A percentile compares a stretch with the other conserved stretches of the same genome.
Evolutionary conservation across 2,888 invertebrate species (phyloP).

Genomic region (Tridacna crocea): DNA sequence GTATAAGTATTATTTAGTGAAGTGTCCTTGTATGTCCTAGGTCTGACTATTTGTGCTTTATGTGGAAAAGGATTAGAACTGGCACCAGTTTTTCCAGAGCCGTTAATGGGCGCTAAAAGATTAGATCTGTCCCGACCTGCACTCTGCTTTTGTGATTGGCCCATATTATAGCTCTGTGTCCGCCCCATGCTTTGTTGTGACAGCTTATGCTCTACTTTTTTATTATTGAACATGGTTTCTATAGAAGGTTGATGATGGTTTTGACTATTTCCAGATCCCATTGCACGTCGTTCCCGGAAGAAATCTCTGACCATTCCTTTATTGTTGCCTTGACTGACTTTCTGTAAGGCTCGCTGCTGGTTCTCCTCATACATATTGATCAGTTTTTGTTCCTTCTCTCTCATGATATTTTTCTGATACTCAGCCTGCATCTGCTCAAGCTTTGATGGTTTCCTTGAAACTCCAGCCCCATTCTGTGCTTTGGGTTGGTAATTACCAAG

Average conservation of each 20-base stretch:
- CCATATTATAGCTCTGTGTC: conserved; percentile 6
- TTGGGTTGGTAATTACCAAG: conserved; percentile 38
- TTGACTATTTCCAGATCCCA: conserved; percentile 50
- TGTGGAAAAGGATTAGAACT: conserved; percentile 53
- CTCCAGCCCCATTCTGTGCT: conserved; percentile 5
- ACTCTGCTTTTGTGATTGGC: conserved; percentile 45
- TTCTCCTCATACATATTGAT: conserved; percentile 73
- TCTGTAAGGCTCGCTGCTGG: conserved; percentile 66
- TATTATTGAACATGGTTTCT: conserved; percentile 69
- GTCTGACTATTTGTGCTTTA: conserved; percentile 67
- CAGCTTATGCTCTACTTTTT: conserved; percentile 36
- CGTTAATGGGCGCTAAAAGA: conserved; percentile 74
- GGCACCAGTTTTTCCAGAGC: conserved; percentile 21
- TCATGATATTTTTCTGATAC: conserved; percentile 74
- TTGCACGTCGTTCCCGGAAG: conserved; percentile 67
- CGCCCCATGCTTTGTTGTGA: not conserved
- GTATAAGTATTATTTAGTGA: conserved; percentile 32
- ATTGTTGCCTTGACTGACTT: conserved; percentile 53
- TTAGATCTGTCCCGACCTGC: conserved; percentile 74
- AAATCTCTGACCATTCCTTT: conserved; percentile 64
- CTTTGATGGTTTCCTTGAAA: conserved; percentile 61
- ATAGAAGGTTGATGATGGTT: conserved; percentile 63
- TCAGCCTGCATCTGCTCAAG: conserved; percentile 75
- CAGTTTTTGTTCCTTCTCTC: conserved; percentile 78
- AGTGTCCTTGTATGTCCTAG: conserved; percentile 49